A percentile compares a stretch with the other conserved stretches of the same genome.
Evolutionary conservation across 1,140 invertebrate genomes (phyloP).

Genomic region (Zaprionus nigranus): DNA sequence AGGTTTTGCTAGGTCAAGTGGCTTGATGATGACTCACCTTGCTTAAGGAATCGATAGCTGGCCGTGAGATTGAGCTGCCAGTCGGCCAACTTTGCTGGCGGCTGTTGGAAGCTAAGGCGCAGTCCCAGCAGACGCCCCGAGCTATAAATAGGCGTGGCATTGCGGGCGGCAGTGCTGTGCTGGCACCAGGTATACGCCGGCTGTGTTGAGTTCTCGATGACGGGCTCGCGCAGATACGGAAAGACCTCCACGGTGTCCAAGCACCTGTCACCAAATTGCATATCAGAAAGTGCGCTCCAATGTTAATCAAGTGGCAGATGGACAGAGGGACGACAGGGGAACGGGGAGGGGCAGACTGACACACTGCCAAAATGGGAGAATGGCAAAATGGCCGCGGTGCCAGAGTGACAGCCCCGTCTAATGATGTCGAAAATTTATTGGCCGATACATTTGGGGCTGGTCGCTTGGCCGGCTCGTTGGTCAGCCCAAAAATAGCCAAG

Average conservation of each 20-base stretch:
- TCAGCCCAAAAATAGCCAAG: conserved; percentile 65
- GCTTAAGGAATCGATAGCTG: conserved; percentile 78
- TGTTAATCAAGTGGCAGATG: too few species aligned
- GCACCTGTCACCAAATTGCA: conserved; percentile 76
- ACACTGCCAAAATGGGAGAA: conserved; percentile 32
- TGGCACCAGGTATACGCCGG: conserved; percentile 78
- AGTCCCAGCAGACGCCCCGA: conserved; percentile 69
- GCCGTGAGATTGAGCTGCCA: conserved; percentile 71
- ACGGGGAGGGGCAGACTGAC: background rate
- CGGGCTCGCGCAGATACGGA: conserved; percentile 80
- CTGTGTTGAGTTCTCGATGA: conserved; percentile 78
- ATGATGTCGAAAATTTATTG: conserved; percentile 81
- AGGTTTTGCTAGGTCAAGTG: background rate
- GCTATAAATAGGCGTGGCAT: conserved; percentile 80
- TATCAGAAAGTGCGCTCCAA: conserved; percentile 34
- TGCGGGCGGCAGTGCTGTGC: conserved; percentile 57
- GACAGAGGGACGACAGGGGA: background rate
- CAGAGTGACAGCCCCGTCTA: conserved; percentile 27
- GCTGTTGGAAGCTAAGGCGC: conserved; percentile 69
- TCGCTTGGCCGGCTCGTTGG: conserved; percentile 68
- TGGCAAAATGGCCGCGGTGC: conserved; percentile 42
- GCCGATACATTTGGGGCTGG: conserved; percentile 69
- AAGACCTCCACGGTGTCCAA: conserved; percentile 82
- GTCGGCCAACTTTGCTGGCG: conserved; percentile 41
- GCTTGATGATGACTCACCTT: conserved; percentile 54